phyloP scores from a whole-genome alignment of 2,113 vertebrate genomes.

The Lagopus muta region DNA sequence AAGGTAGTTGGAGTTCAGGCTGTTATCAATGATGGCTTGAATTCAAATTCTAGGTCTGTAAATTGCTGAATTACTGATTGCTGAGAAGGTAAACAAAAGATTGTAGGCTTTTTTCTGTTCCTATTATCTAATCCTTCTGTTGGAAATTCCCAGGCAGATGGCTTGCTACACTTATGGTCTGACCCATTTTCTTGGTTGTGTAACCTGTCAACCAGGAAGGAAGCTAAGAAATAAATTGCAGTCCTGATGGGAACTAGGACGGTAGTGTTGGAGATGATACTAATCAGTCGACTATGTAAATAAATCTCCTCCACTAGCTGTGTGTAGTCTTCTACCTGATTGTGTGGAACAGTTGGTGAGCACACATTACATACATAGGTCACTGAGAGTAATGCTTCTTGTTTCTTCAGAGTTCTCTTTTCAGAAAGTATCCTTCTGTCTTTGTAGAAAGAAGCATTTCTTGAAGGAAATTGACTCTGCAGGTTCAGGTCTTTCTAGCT shows the following conservation, averaged over 20 bases:
- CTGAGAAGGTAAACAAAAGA: background rate
- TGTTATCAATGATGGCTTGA: background rate
- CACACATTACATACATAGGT: background rate
- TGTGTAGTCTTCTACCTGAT: background rate
- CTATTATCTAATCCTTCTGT: background rate
- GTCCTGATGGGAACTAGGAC: background rate
- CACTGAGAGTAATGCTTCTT: background rate
- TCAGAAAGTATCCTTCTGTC: background rate
- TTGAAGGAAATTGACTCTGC: background rate
- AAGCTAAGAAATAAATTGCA: background rate
- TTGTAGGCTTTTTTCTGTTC: background rate
- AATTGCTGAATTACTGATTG: background rate
- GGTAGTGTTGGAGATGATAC: background rate
- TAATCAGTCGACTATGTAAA: background rate
- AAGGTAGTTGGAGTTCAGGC: background rate
- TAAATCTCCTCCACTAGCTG: accelerated
- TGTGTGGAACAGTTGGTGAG: background rate
- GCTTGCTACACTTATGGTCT: background rate
- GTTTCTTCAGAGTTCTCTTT: background rate
- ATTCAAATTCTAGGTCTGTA: background rate
- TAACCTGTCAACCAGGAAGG: background rate
- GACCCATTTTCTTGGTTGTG: background rate
- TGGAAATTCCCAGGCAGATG: background rate
- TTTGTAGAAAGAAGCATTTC: background rate
- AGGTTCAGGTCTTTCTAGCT: background rate